Evolutionary conservation across 2,888 invertebrate genomes (phyloP).

Genomic region (Acronicta psi): DNA sequence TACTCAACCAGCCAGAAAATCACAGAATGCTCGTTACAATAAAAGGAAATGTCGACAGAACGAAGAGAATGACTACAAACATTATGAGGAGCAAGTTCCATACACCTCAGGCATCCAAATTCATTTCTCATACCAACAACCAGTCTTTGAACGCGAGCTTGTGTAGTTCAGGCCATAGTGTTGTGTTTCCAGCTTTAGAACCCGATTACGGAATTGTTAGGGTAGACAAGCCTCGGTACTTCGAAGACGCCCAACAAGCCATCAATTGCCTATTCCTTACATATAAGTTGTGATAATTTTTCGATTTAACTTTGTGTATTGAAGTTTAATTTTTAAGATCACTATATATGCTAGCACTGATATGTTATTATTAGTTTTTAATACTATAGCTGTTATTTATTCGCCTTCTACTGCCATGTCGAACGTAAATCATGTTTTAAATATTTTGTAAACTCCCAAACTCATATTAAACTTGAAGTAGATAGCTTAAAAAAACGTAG

Average conservation of each 20-base stretch:
- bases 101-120: slow-evolving; percentile 69
- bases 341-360: slow-evolving; percentile 31
- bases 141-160: slow-evolving; percentile 64
- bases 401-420: neutral
- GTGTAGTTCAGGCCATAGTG: slow-evolving; percentile 50
- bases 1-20: slow-evolving; percentile 75
- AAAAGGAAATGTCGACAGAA: slow-evolving; percentile 75
- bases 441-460: no score
- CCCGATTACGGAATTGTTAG: slow-evolving; percentile 81
- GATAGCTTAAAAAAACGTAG: no score
- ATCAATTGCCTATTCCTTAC: slow-evolving; percentile 78
- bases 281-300: slow-evolving; percentile 70
- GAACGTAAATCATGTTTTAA: neutral
- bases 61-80: slow-evolving; percentile 75
- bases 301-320: slow-evolving; percentile 22
- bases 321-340: slow-evolving; percentile 17
- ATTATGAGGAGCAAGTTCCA: slow-evolving; percentile 64
- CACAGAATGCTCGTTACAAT: slow-evolving; percentile 77
- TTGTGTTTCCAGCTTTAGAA: slow-evolving; percentile 74
- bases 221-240: slow-evolving; percentile 78
- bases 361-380: slow-evolving; percentile 19
- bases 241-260: slow-evolving; percentile 81
- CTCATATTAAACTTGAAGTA: no score
- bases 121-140: slow-evolving; percentile 64
- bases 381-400: neutral